Evolutionary conservation across 1,140 invertebrate genomes (phyloP).

Genomic region (Nasonia giraulti): DNA sequence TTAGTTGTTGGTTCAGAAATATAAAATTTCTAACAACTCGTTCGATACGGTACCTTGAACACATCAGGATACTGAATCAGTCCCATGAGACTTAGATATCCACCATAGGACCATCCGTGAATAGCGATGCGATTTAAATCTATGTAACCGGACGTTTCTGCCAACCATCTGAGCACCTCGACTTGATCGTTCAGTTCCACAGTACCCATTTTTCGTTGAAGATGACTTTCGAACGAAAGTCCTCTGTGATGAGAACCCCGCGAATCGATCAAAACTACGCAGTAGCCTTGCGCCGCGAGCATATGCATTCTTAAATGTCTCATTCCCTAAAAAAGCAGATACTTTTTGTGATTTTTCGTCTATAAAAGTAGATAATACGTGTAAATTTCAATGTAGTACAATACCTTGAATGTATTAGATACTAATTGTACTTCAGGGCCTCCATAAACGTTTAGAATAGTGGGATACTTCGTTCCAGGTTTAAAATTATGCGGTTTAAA

Average conservation of each 20-base stretch:
- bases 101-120: constrained; percentile 99
- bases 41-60: constrained; percentile 81
- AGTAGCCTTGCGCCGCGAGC: constrained; percentile 96
- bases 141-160: constrained; percentile 89
- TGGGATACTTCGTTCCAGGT: constrained; percentile 89
- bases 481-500: constrained; percentile 90
- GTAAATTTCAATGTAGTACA: not conserved
- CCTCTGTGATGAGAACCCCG: constrained; percentile 95
- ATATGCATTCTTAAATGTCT: constrained; percentile 95
- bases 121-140: constrained; percentile 95
- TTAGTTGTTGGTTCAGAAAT: constrained; percentile 48
- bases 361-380: not conserved
- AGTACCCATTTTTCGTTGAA: constrained; percentile 92
- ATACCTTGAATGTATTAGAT: constrained; percentile 93
- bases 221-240: constrained; percentile 91
- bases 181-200: constrained; percentile 98
- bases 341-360: not conserved
- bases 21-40: constrained; percentile 14
- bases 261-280: constrained; percentile 96
- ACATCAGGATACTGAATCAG: constrained; percentile 87
- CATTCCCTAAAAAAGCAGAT: constrained; percentile 80
- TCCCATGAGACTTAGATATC: constrained; percentile 90
- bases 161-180: constrained; percentile 92
- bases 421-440: constrained; percentile 98
- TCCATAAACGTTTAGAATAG: constrained; percentile 97